Evolutionary conservation across 2,888 invertebrate species (phyloP), one percentile per base, ranked within the genome.

Genomic region (Chesias legatella): DNA sequence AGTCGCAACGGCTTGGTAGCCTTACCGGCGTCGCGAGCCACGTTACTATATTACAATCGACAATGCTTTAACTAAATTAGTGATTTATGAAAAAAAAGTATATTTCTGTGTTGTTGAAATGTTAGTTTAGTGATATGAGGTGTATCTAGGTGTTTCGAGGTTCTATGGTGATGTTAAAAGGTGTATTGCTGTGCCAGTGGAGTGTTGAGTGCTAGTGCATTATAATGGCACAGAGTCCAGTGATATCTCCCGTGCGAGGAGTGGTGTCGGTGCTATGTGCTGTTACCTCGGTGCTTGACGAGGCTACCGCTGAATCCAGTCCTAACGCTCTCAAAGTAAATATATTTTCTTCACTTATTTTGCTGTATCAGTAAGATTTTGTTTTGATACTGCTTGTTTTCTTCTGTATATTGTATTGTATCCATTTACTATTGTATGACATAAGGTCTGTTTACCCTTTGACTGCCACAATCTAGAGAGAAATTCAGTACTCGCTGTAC

Each of bases 11-110:
- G 77, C 82, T 83, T 81, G 78, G 78, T 85, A 82, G 85, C 73
- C 61, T 41, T 45, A 65, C 69, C 75, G 75, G 73, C 72, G 79
- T 74, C 70, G 75, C 73, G 77, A 67, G 64, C 67, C 72, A 73
- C 78, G 73, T 76, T 77, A 73, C 66, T 75, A 54, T 75, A 54
- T 67, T 60, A 76, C 35, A 75, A 86, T 88, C 88, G 88, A 88
- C 88, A 86, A 88, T 86, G 77, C 86, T 86, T 85, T 86, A 86
- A 85, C 88, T 88, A 83, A 83, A 82, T 77, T 67, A 86, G 85
- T 86, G 86, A 79, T 40, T 17, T 17, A 17, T 17, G 13, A 17
- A 17, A 17, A 17, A 17, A 17, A 3, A 17, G n/a, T 17, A 3
- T 17, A 3, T 17, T 82, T 79, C 76, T 82, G 71, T 75, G 76